Evolutionary conservation across 2,888 invertebrate species (phyloP), one percentile per base, ranked within the genome.

Genomic region (Steromphala cineraria): DNA sequence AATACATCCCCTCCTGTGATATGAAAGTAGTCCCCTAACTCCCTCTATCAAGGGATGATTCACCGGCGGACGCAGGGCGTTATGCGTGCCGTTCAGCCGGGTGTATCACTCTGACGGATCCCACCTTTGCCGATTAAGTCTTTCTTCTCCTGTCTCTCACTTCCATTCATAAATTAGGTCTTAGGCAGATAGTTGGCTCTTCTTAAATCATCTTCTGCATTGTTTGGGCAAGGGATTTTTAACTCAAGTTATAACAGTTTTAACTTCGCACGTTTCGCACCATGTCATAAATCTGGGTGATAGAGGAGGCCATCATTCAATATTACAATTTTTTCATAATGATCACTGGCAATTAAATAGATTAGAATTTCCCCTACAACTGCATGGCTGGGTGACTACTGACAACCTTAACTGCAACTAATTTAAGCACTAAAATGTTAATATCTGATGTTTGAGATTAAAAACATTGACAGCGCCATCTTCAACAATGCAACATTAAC

Each of bases 21-120:
- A 71, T 28, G 71, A 19, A 71, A 71, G 71, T 71, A 71, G 71
- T 71, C 71, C 71, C 71, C n/a, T 71, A 71, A 71, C 71, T 36
- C 19, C 40, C 31, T 40, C 71, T 19, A 36, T 71, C 40, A 40
- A 71, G 40, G 71, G 71, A 71, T 71, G 71, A 71, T 71, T 71
- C 71, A 71, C 71, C 71, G 17, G 40, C 71, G 40, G 19, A 40
- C 28, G 28, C 31, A 24, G 36, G 31, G 71, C 31, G 31, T 28
- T 15, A 71, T 71, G 19, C 71, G 71, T 71, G 31, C 19, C 8
- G 71, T 31, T 36, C 31, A 40, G 36, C 5, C 56, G 24, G 56
- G 56, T 19, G 24, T 19, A 56, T 71, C 71, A 71, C 71, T 36
- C 36, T 40, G 19, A 71, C 24, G 31, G 31, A 15, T 71, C 71